Evolutionary conservation across 2,113 vertebrate genomes (phyloP), one percentile per base, ranked within the genome.

Genomic region (Salvelinus sp.): DNA sequence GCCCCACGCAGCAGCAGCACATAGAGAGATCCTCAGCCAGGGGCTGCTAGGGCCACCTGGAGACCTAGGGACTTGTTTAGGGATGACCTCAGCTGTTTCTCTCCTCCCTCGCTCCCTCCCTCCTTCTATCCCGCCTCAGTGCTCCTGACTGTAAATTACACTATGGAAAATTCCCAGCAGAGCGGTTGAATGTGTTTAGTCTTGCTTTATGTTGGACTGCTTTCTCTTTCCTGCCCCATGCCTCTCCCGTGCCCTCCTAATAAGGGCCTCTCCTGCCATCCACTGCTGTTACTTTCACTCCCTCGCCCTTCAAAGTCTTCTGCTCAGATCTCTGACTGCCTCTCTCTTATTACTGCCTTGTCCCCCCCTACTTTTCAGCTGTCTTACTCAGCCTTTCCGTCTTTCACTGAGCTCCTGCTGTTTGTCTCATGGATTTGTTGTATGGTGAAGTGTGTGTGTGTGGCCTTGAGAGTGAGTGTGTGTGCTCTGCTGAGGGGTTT

Each of bases 151-250:
- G 92, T 93, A 86, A 92, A 91, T 93, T 86, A 94, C 86, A 92
- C 94, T 96, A 98, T 99, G 97, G 97, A 99, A 98, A 97, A 98
- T 96, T 94, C 88, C 95, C 92, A 93, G 91, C 93, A 94, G 93
- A 94, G 93, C 92, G 88, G 44, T 93, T 87, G 79, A 87, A 93
- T 92, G 93, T 80, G 86, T 91, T 94, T 93, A 83, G 89, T 93
- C 87, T 78, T 82, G 88, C 84, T 89, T 89, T 88, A 73, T 85
- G 80, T 93, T 88, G 88, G 78, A 86, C 82, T 76, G 75, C 4
- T 3, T 28, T 86, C 62, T 83, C 81, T 83, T 83, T 89, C 79
- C 79, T 86, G 72, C 79, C 73, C 82, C 62, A 66, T 84, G 77
- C 85, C 84, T 85, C 58, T 77, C 66, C 82, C 64, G 70, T 90